Percentiles rank a stretch among this genome's conserved stretches.
Evolutionary conservation across 2,888 invertebrate genomes (phyloP).

Genomic region (Pilophorus perplexus): DNA sequence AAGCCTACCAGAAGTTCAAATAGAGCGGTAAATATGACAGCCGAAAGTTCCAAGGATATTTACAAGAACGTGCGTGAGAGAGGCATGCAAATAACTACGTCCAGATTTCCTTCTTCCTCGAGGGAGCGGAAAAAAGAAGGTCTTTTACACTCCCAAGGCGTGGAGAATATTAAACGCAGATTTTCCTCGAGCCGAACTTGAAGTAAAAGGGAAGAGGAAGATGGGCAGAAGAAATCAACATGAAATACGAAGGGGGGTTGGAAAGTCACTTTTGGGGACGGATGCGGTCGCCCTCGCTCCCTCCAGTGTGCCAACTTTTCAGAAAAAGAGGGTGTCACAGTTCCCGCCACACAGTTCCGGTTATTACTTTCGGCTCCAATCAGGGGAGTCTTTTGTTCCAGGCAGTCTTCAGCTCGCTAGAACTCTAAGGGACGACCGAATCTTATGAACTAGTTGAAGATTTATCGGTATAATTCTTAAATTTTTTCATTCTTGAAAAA

Average conservation of each 20-base stretch:
- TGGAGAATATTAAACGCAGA: slow-evolving; percentile 33
- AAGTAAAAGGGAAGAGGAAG: too few species aligned
- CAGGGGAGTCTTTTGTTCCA: too few species aligned
- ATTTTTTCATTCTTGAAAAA: too few species aligned
- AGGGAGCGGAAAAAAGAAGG: too few species aligned
- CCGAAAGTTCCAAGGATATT: slow-evolving; percentile 23
- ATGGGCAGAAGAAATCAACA: slow-evolving; percentile 27
- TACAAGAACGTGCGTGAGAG: slow-evolving; percentile 32
- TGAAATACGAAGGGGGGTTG: slow-evolving; percentile 27
- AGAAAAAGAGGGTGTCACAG: neutral
- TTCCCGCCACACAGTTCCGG: neutral
- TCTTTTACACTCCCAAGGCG: neutral
- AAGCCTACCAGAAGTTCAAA: too few species aligned
- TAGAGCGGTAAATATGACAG: too few species aligned
- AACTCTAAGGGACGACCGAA: too few species aligned
- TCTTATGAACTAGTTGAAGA: too few species aligned
- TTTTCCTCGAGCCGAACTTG: neutral
- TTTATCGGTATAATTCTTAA: too few species aligned
- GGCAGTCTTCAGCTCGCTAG: too few species aligned
- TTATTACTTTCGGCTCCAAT: slow-evolving; percentile 24
- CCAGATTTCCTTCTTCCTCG: slow-evolving; percentile 22
- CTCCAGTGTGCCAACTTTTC: neutral
- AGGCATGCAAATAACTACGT: slow-evolving; percentile 36
- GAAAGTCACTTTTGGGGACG: slow-evolving; percentile 7
- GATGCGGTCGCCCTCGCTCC: slow-evolving; percentile 2